Evolutionary conservation across 2,888 invertebrate genomes (phyloP), one percentile per base, ranked within the genome.

Genomic region (Diadegma fenestrale): DNA sequence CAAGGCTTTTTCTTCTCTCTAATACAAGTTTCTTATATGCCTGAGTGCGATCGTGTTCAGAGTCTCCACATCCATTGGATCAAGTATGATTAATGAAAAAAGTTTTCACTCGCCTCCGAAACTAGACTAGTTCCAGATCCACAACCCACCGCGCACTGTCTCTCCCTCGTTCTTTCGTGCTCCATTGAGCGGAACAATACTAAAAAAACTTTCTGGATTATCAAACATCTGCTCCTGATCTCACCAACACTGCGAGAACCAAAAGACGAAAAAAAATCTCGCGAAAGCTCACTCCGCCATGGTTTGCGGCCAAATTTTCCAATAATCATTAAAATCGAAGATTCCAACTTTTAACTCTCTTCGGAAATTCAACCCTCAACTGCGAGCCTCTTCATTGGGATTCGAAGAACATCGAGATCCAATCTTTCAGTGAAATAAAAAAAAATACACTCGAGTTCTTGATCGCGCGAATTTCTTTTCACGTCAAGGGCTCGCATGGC

Each of bases 41-140:
- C 41, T 19, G n/a, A 72, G 43, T 26, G 26, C 19, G 8, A 68
- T 48, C 33, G 48, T 41, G 51, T 72, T 71, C 58, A 58, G 51
- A 72, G 54, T 30, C 45, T 43, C 22, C 78, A 17, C n/a, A 41
- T 48, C 41, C 64, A 41, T 63, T 43, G 41, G 17, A 72, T 64
- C 48, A 66, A 64, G 51, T 51, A 80, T 71, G 80, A 80, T 80
- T 80, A 72, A 80, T 80, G 80, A 72, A 80, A 72, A 80, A 80
- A 80, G 51, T 80, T 80, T 72, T 61, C 33, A 14, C 14, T 30
- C 48, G 72, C 48, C 51, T 51, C 58, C 12, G 61, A 61, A 69
- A 58, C 51, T 61, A 78, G 43, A 68, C 22, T 77, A 63, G 64
- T 80, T 79, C 22, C 58, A 33, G 26, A 41, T 45, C 48, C 69